Conservation (phyloP, 2,888 invertebrate species). For the Euproctis similis region DNA sequence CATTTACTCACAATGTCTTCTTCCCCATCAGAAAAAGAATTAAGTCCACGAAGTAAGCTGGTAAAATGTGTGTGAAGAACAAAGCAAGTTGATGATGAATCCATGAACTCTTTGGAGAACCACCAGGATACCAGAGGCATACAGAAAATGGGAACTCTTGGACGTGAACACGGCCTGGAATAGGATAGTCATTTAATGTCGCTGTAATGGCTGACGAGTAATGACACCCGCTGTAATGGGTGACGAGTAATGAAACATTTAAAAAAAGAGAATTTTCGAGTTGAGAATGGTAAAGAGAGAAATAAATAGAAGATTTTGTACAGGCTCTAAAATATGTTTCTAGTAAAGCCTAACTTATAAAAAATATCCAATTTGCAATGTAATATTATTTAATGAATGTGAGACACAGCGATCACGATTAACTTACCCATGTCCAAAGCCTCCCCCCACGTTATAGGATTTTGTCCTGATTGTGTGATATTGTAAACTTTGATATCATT, state of each 20-base stretch:
- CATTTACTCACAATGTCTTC: conserved; percentile 85
- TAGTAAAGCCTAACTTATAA: no score
- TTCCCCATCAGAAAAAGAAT: conserved; percentile 79
- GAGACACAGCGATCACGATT: no score
- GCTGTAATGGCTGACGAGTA: not conserved
- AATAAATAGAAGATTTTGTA: no score
- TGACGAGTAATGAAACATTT: no score
- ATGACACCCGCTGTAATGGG: not conserved
- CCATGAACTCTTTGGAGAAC: conserved; percentile 81
- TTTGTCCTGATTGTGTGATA: conserved; percentile 83
- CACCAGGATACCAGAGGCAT: conserved; percentile 87
- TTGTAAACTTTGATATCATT: conserved; percentile 80
- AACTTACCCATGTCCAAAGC: conserved; percentile 81
- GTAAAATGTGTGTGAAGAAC: conserved; percentile 83
- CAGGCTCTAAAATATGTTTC: no score
- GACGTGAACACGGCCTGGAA: conserved; percentile 69
- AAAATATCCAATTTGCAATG: no score
- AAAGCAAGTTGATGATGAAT: conserved; percentile 79
- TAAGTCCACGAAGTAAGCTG: conserved; percentile 85
- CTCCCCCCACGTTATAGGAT: conserved; percentile 90
- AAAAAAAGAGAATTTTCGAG: no score
- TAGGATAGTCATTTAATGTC: conserved; percentile 3
- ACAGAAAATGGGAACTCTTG: conserved; percentile 84
- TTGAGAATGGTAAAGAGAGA: no score
- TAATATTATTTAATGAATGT: no score